Evolutionary conservation across 2,888 invertebrate species (phyloP).

Genomic region (Mythimna loreyi): DNA sequence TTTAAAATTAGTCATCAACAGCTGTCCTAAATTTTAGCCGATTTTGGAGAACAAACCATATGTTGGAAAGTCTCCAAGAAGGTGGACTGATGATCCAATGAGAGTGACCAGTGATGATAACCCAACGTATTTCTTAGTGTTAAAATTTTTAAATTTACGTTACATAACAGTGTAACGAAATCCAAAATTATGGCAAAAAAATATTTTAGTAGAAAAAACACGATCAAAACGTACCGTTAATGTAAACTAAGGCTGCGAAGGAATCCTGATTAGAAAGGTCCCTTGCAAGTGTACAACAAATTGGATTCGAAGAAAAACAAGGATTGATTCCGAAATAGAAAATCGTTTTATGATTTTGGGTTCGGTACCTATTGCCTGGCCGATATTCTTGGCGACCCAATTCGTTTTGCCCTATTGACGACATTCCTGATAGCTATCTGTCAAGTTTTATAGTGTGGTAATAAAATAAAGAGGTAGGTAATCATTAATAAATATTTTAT

Average conservation of each 20-base stretch:
- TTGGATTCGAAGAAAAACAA: slow-evolving; percentile 74
- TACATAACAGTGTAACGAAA: slow-evolving; percentile 32
- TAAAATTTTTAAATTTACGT: not conserved
- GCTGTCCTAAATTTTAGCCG: too few relatives aligned
- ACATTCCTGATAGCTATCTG: slow-evolving; percentile 32
- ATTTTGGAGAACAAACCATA: too few relatives aligned
- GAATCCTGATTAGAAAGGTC: slow-evolving; percentile 74
- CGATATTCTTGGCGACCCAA: slow-evolving; percentile 61
- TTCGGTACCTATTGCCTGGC: slow-evolving; percentile 54
- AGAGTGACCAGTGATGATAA: too few relatives aligned
- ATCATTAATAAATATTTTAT: slow-evolving; percentile 11
- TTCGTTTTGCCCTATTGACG: slow-evolving; percentile 55
- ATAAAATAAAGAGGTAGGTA: slow-evolving; percentile 20
- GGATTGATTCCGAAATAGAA: slow-evolving; percentile 69
- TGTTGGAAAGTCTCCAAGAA: too few relatives aligned
- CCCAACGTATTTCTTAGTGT: too few relatives aligned
- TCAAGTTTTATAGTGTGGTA: slow-evolving; percentile 26
- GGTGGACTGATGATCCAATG: too few relatives aligned
- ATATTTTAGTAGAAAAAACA: slow-evolving; percentile 37
- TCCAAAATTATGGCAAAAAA: slow-evolving; percentile 33
- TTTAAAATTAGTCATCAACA: too few relatives aligned
- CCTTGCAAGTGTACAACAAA: slow-evolving; percentile 73
- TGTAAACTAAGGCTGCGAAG: slow-evolving; percentile 71
- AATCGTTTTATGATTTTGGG: slow-evolving; percentile 75
- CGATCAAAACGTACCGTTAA: slow-evolving; percentile 67